Conservation (phyloP, 2,113 vertebrate species). For the Odontophorus gujanensis region DNA sequence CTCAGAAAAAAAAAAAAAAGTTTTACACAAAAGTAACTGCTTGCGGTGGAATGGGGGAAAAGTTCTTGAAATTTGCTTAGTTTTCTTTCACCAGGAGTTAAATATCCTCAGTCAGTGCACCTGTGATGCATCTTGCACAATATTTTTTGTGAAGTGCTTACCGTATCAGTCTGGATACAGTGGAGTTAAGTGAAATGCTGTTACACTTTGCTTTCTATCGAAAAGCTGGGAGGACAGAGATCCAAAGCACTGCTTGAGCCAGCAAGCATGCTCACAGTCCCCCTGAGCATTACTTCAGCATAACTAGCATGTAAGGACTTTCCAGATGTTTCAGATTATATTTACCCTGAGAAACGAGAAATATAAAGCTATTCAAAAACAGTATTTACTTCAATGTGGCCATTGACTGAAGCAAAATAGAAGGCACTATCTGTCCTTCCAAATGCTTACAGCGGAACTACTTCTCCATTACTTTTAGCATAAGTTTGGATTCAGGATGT, state of each 20-base stretch:
- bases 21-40: not conserved
- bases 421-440: not conserved
- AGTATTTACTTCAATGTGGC: not conserved
- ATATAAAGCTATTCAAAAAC: not conserved
- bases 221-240: not conserved
- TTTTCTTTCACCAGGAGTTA: not conserved
- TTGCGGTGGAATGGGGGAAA: not conserved
- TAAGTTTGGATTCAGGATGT: not conserved
- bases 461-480: not conserved
- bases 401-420: not conserved
- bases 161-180: not conserved
- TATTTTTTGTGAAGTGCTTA: not conserved
- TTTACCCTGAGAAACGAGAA: constrained; percentile 49
- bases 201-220: constrained; percentile 9
- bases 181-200: constrained; percentile 21
- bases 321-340: constrained; percentile 69
- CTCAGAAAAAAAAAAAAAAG: not conserved
- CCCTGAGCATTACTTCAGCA: constrained; percentile 73
- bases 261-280: constrained; percentile 33
- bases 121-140: not conserved
- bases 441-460: not conserved
- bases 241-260: constrained; percentile 45
- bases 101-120: not conserved
- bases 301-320: constrained; percentile 26
- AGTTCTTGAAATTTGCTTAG: not conserved